Conservation (phyloP, 1,140 invertebrate genomes). For the Euglossa dilemma region DNA sequence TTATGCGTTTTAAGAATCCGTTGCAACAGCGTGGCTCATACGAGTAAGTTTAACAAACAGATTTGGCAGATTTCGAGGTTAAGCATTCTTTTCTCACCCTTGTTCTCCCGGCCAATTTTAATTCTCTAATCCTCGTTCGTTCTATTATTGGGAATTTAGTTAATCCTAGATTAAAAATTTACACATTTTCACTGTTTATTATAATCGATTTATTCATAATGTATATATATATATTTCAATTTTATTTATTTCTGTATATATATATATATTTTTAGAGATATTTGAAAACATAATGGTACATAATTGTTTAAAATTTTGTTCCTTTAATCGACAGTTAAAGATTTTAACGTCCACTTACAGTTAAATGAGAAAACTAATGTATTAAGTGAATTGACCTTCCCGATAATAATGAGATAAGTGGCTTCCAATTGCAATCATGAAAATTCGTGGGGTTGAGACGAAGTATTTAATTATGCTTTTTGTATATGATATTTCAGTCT, state of each 20-base stretch:
- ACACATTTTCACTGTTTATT: neutral
- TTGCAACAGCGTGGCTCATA: conserved; percentile 77
- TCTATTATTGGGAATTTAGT: neutral
- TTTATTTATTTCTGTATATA: neutral
- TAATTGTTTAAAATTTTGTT: neutral
- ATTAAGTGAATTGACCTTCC: neutral
- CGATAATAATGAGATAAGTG: conserved; percentile 17
- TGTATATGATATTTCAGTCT: neutral
- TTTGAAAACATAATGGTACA: neutral
- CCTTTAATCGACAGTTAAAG: neutral
- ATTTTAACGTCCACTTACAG: neutral
- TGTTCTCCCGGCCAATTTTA: neutral
- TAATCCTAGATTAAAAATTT: no score
- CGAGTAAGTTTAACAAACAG: conserved; percentile 74
- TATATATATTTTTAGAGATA: neutral
- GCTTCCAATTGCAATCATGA: conserved; percentile 22
- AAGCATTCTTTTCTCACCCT: conserved; percentile 45
- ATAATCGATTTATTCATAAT: neutral
- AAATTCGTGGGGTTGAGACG: neutral
- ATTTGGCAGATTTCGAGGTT: conserved; percentile 63
- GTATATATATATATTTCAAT: neutral
- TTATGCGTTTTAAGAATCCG: conserved; percentile 76
- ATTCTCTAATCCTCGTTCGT: neutral
- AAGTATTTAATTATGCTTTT: conserved; percentile 7
- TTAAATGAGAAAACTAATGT: conserved; percentile 12